A percentile compares a stretch with the other conserved stretches of the same genome.
Conservation (phyloP, 2,113 vertebrate genomes). For the Rhinopomastus cyanomelas region DNA sequence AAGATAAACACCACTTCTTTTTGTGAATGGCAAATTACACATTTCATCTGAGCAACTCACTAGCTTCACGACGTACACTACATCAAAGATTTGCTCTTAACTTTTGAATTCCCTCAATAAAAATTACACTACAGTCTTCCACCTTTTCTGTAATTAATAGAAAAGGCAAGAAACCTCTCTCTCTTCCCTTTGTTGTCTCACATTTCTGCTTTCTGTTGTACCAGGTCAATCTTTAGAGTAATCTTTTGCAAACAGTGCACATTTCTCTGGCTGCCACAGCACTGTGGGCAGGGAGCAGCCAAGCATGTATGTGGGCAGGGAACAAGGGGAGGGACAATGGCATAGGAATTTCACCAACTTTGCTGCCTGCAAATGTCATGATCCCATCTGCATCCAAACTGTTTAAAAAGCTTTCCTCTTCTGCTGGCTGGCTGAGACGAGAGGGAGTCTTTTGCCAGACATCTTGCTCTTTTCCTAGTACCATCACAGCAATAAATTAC, state of each 20-base stretch:
- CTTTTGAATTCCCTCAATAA: neutral
- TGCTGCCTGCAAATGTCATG: neutral
- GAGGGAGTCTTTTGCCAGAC: neutral
- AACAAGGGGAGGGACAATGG: neutral
- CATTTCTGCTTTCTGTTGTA: neutral
- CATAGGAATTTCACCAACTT: neutral
- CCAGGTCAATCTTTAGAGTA: neutral
- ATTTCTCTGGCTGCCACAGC: neutral
- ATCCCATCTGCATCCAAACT: neutral
- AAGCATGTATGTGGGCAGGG: constrained; percentile 32
- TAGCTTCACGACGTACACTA: neutral
- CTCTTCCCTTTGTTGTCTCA: neutral
- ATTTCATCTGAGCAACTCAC: neutral
- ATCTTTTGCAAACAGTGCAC: neutral
- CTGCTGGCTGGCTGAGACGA: neutral
- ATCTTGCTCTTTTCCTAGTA: neutral
- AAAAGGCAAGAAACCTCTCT: neutral
- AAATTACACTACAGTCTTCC: neutral
- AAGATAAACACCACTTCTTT: neutral
- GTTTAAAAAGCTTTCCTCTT: neutral
- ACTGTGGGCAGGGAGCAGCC: constrained; percentile 7
- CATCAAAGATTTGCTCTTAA: neutral
- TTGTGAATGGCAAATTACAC: neutral
- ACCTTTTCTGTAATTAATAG: neutral
- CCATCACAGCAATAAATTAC: neutral